These are phyloP conservation scores for Otus sunia DNA, from an alignment of 2,113 vertebrate species.

Conservation along the genomic window DNA sequence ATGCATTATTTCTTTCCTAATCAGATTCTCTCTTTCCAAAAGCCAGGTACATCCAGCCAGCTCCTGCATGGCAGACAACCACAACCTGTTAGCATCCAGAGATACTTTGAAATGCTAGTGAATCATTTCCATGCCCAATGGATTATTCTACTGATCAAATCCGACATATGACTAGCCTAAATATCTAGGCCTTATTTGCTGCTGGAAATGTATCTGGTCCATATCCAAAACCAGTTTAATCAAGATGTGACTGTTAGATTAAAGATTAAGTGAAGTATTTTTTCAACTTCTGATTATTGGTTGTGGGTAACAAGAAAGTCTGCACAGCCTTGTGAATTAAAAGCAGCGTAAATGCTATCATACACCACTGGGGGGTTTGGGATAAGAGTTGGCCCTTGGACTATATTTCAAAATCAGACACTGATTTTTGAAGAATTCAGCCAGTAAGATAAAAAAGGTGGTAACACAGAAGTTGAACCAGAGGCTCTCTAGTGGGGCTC, in stretches of 20 bases:
- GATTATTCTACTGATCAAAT: constrained; percentile 6
- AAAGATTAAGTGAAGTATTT: not conserved
- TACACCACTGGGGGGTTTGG: not conserved
- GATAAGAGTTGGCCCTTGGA: not conserved
- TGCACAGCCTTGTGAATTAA: not conserved
- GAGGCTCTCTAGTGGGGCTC: not conserved
- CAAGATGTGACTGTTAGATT: not conserved
- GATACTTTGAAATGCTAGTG: not conserved
- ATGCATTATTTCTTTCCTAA: not conserved
- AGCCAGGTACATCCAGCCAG: not conserved
- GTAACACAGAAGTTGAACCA: not conserved
- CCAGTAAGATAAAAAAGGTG: not conserved
- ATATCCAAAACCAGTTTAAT: not conserved
- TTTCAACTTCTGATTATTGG: not conserved
- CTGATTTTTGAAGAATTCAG: not conserved
- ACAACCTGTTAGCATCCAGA: not conserved
- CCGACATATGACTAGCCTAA: not conserved
- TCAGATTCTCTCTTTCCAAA: not conserved
- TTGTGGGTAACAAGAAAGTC: not conserved
- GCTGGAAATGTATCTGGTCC: not conserved
- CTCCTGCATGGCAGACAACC: not conserved
- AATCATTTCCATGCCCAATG: not conserved
- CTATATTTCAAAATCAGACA: not conserved
- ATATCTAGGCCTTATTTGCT: not conserved
- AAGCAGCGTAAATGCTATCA: accelerated